These are phyloP conservation scores for Stomorhina lunata DNA, from an alignment of 2,888 invertebrate genomes.

Conservation along the genomic window DNA sequence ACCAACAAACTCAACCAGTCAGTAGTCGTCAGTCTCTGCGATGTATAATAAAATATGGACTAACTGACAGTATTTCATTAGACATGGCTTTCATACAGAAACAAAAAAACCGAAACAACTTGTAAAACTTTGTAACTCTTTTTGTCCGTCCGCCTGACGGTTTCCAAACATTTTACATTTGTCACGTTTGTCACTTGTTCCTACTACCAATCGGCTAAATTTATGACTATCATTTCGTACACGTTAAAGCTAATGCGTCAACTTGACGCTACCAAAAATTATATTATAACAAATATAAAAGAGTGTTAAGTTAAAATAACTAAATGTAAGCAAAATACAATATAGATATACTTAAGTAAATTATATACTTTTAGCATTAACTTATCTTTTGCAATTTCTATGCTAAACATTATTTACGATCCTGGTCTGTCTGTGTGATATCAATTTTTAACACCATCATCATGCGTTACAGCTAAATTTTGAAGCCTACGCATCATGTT, in stretches of 20 bases:
- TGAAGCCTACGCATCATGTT: conserved; percentile 9
- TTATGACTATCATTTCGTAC: conserved; percentile 29
- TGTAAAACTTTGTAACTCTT: background rate
- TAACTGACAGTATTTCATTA: conserved; percentile 39
- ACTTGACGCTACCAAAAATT: conserved; percentile 57
- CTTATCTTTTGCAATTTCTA: conserved; percentile 55
- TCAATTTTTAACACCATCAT: conserved; percentile 31
- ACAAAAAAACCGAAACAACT: conserved; percentile 6
- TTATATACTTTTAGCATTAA: conserved; percentile 37
- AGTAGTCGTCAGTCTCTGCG: background rate
- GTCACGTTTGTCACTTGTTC: conserved; percentile 62
- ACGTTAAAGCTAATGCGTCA: conserved; percentile 53
- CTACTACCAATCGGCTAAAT: conserved; percentile 45
- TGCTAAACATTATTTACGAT: conserved; percentile 32
- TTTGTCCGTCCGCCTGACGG: background rate
- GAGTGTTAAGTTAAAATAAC: background rate
- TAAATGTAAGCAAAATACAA: background rate
- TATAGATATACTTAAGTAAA: background rate
- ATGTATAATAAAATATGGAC: conserved; percentile 46
- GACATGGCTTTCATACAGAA: conserved; percentile 32
- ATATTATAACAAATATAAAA: background rate
- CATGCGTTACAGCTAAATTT: background rate
- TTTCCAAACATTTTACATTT: conserved; percentile 24
- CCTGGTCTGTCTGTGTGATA: no score
- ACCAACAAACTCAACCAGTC: background rate